phyloP scores from a whole-genome alignment of 2,113 vertebrate genomes.

The Scomber japonicus region DNA sequence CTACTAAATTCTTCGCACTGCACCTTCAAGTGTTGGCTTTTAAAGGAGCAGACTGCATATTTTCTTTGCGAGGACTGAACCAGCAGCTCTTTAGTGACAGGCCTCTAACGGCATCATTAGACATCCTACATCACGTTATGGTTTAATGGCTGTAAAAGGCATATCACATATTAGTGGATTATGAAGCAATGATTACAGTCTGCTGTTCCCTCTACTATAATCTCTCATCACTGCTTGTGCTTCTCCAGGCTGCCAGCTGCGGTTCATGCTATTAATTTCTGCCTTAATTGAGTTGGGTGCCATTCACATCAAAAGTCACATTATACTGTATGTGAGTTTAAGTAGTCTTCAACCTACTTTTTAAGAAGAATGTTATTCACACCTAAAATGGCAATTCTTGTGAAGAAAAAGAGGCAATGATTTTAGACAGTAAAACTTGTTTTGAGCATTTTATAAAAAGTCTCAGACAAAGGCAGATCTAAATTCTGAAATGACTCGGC shows the following conservation, averaged over 20 bases:
- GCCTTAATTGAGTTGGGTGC: slow-evolving; percentile 64
- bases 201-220: slow-evolving; percentile 60
- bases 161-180: slow-evolving; percentile 64
- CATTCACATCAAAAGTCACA: slow-evolving; percentile 53
- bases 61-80: slow-evolving; percentile 4
- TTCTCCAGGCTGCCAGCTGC: slow-evolving; percentile 58
- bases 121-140: slow-evolving; percentile 35
- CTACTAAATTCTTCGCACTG: too few species aligned
- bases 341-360: slow-evolving; percentile 39
- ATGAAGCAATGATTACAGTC: slow-evolving; percentile 66
- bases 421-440: neutral
- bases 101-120: slow-evolving; percentile 22
- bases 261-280: slow-evolving; percentile 65
- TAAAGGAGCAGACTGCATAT: too few species aligned
- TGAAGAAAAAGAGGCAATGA: neutral
- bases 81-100: slow-evolving; percentile 1
- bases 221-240: slow-evolving; percentile 60
- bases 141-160: slow-evolving; percentile 43
- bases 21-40: too few species aligned
- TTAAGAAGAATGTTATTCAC: slow-evolving; percentile 26
- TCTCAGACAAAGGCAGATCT: too few species aligned
- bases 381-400: neutral
- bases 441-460: too few species aligned
- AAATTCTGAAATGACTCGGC: neutral
- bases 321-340: slow-evolving; percentile 29